Percentiles rank a stretch among this genome's conserved stretches.
Evolutionary conservation across 2,888 invertebrate genomes (phyloP).

Genomic region (Philereme vetulata): DNA sequence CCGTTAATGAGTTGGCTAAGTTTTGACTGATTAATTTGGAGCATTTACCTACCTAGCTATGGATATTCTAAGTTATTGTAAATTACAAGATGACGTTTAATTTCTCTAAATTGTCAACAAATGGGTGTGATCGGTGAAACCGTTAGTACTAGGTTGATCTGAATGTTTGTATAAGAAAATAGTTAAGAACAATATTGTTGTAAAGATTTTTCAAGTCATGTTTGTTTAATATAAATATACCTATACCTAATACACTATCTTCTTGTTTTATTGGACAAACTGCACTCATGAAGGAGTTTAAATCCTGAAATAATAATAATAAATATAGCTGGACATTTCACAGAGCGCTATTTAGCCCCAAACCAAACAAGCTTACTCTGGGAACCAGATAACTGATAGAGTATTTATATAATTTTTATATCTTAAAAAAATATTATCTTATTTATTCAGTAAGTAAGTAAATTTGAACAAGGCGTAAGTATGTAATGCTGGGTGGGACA

Average conservation of each 20-base stretch:
- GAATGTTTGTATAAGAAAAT: conserved; percentile 12
- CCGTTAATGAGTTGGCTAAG: conserved; percentile 46
- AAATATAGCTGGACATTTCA: no score
- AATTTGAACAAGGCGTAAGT: no score
- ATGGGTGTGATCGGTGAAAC: conserved; percentile 54
- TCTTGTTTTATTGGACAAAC: conserved; percentile 38
- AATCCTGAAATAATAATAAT: no score
- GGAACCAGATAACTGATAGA: no score
- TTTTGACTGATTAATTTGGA: conserved; percentile 50
- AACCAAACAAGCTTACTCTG: no score
- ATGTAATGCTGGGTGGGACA: no score
- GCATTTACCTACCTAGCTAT: conserved; percentile 46
- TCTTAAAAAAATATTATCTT: no score
- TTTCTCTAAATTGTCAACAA: conserved; percentile 42
- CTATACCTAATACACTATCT: conserved; percentile 48
- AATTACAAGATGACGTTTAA: conserved; percentile 21
- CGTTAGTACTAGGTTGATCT: conserved; percentile 38
- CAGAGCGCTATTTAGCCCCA: no score
- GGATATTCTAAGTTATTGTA: conserved; percentile 30
- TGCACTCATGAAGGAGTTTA: no score
- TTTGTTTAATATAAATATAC: conserved; percentile 55
- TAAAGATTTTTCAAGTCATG: conserved; percentile 48
- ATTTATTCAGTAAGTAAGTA: no score
- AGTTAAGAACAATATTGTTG: conserved; percentile 12
- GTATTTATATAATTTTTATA: no score